These are phyloP conservation scores for Timandra comae DNA, from an alignment of 2,888 invertebrate species.

Conservation along the genomic window DNA sequence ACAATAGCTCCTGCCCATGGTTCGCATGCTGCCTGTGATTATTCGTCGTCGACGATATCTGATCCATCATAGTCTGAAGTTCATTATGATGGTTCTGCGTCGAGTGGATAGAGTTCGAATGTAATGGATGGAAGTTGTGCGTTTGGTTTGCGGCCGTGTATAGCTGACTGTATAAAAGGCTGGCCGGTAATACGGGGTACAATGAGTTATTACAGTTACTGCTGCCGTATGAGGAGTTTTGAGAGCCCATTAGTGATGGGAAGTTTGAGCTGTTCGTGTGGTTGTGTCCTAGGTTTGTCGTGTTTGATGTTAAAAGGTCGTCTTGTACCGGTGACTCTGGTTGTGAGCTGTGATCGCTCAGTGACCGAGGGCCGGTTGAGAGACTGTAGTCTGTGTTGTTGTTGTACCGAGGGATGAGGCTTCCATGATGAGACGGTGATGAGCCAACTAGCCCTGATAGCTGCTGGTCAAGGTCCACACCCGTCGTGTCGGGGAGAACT, in stretches of 20 bases:
- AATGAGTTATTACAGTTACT: constrained; percentile 83
- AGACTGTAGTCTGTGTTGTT: constrained; percentile 81
- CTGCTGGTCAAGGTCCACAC: constrained; percentile 84
- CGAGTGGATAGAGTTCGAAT: constrained; percentile 79
- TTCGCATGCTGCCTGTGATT: constrained; percentile 68
- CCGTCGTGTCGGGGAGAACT: constrained; percentile 88
- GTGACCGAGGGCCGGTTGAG: constrained; percentile 82
- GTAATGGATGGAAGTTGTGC: constrained; percentile 83
- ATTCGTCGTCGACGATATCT: constrained; percentile 81
- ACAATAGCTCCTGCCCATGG: constrained; percentile 65
- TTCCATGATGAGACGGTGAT: constrained; percentile 73
- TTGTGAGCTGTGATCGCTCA: constrained; percentile 89
- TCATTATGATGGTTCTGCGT: constrained; percentile 82
- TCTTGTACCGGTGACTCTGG: constrained; percentile 90
- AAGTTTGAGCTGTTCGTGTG: constrained; percentile 79
- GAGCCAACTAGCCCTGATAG: constrained; percentile 80
- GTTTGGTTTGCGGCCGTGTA: constrained; percentile 87
- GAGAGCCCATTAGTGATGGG: constrained; percentile 79
- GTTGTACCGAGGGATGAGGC: constrained; percentile 82
- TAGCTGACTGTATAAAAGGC: constrained; percentile 88
- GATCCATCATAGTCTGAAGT: constrained; percentile 86
- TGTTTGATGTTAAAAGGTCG: constrained; percentile 81
- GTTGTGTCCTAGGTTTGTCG: constrained; percentile 77
- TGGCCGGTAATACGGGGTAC: constrained; percentile 87
- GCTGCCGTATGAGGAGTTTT: constrained; percentile 76